A percentile compares a stretch with the other conserved stretches of the same genome.
phyloP scores from a whole-genome alignment of 2,888 invertebrate species.

The Thera obeliscata region DNA sequence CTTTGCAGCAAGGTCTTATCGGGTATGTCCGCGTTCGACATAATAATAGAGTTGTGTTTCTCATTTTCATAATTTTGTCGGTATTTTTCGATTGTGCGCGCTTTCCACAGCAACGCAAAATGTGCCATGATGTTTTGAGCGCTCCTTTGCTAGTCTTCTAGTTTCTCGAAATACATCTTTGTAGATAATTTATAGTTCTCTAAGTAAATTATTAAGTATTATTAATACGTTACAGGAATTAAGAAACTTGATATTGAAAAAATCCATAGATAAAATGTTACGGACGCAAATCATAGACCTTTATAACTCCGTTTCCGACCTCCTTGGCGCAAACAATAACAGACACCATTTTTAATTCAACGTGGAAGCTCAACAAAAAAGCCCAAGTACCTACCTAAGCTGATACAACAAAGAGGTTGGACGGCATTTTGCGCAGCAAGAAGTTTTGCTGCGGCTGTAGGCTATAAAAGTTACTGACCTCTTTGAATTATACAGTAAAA shows the following conservation, averaged over 20 bases:
- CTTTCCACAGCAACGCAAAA: slow-evolving; percentile 83
- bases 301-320: background rate
- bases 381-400: too few species aligned
- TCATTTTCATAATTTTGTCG: slow-evolving; percentile 81
- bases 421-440: too few species aligned
- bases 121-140: slow-evolving; percentile 73
- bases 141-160: background rate
- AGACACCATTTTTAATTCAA: background rate
- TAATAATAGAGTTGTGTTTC: slow-evolving; percentile 81
- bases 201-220: slow-evolving; percentile 5
- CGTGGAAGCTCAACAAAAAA: too few species aligned
- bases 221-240: background rate
- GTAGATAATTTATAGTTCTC: background rate
- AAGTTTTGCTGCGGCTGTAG: too few species aligned
- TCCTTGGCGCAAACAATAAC: background rate
- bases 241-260: background rate
- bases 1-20: slow-evolving; percentile 74
- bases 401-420: too few species aligned
- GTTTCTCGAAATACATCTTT: slow-evolving; percentile 7
- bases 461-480: too few species aligned
- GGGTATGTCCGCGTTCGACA: slow-evolving; percentile 67
- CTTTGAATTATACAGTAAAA: too few species aligned
- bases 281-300: background rate
- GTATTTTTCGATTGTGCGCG: slow-evolving; percentile 78
- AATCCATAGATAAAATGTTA: too few species aligned